Base-by-base conservation (phyloP, 2,113 vertebrate genomes). In the Acinonyx jubatus region DNA sequence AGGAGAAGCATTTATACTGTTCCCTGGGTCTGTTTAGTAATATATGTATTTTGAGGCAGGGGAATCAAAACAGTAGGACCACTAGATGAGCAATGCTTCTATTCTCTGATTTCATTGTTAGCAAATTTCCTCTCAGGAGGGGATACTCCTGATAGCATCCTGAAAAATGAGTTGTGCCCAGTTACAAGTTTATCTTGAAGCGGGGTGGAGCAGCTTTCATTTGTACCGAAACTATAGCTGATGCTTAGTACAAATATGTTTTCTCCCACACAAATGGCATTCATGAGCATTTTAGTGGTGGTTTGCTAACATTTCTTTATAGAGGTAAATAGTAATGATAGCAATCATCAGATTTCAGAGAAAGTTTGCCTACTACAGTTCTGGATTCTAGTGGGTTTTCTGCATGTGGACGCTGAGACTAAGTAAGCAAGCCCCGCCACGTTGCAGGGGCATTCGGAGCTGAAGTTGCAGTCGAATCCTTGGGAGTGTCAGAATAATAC, bases 241-340 rank as follows among this genome's bases (percentile, higher is more conserved):
- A 68, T 65, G 66, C 31, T 91, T 97, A 45, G 96, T 86, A 71
- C 78, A 74, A 78, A 61, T 87, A 69, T 25, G 27, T 69, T 85
- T 92, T 86, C 52, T 89, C 36, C 68, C 68, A 90, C 57, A 89
- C 29, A 76, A 66, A 55, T 76, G 16, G 50, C 80, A 84, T 92
- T 76, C 33, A 21, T 27, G 11, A 85, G 71, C 76, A 38, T 66
- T 73, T 41, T 48, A 48, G 38, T 80, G 50, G 65, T 76, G 12
- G 61, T 78, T 55, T 87, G 52, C 55, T 89, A 68, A 68, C 23
- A 41, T 97, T 86, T 96, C 52, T 69, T 97, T 81, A 92, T 68
- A 89, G 91, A 92, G 90, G n/a, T 79, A 69, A 86, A 71, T 80
- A 73, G 27, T 27, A 83, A n/a, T 80, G 48, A 80, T 79, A 84